phyloP scores from a whole-genome alignment of 2,113 vertebrate species.

The Gobio gobio region DNA sequence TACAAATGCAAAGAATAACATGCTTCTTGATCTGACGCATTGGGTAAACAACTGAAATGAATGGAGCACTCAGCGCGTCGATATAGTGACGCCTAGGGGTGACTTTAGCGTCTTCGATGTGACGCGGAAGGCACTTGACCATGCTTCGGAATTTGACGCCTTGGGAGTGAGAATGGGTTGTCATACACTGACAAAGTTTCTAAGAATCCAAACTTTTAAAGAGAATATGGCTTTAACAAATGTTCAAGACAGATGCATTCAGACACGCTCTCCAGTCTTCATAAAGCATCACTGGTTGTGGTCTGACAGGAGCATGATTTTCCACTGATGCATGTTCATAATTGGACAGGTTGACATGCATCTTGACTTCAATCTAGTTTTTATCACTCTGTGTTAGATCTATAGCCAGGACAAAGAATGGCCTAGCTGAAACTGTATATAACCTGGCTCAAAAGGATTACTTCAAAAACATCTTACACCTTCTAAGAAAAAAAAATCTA shows the following conservation, averaged over 20 bases:
- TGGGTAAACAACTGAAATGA: too few species aligned
- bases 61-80: too few species aligned
- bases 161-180: too few species aligned
- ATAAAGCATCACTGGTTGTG: conserved; percentile 4
- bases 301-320: conserved; percentile 32
- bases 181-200: too few species aligned
- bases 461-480: not conserved
- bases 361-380: conserved; percentile 7
- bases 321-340: conserved; percentile 2
- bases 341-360: conserved; percentile 9
- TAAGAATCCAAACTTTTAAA: not conserved
- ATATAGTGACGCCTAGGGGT: too few species aligned
- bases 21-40: too few species aligned
- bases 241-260: not conserved
- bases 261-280: not conserved
- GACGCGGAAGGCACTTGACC: too few species aligned
- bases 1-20: too few species aligned
- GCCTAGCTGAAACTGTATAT: conserved; percentile 9
- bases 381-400: conserved; percentile 7
- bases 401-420: not conserved
- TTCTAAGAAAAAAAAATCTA: conserved; percentile 22
- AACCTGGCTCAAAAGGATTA: conserved; percentile 17
- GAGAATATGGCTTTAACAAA: not conserved
- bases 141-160: too few species aligned
- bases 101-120: too few species aligned